Percentiles rank a stretch among this genome's conserved stretches.
phyloP scores from a whole-genome alignment of 2,888 invertebrate species.

The Kryphioiulus occultus region DNA sequence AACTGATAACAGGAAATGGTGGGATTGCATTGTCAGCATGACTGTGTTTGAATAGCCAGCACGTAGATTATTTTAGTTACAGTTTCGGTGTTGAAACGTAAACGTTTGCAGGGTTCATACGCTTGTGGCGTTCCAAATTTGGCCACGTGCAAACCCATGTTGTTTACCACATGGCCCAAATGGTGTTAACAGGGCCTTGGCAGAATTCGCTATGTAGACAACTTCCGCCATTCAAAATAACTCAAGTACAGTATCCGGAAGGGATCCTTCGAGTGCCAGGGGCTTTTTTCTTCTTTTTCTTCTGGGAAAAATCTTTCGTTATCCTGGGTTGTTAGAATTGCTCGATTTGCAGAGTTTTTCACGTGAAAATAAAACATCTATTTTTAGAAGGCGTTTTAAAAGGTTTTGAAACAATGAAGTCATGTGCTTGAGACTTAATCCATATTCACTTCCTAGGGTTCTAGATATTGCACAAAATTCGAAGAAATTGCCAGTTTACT shows the following conservation, averaged over 20 bases:
- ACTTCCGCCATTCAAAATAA: conserved; percentile 19
- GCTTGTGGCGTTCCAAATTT: background rate
- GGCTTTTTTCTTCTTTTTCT: too few species aligned
- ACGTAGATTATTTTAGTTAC: background rate
- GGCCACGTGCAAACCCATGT: background rate
- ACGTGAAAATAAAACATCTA: background rate
- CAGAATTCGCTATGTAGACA: background rate
- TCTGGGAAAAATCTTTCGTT: background rate
- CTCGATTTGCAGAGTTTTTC: background rate
- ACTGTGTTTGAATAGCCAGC: background rate
- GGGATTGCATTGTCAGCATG: background rate
- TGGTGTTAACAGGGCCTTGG: background rate
- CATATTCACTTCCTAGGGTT: too few species aligned
- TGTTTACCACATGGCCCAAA: conserved; percentile 1
- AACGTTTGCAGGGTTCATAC: background rate
- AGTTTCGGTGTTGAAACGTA: background rate
- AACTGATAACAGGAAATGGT: too few species aligned
- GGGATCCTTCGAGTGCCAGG: background rate
- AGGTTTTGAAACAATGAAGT: background rate
- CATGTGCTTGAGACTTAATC: background rate
- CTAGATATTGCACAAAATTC: too few species aligned
- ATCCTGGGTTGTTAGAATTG: background rate
- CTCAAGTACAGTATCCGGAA: background rate
- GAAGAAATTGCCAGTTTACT: too few species aligned
- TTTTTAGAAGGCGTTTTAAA: background rate